Conservation (phyloP, 2,113 vertebrate genomes). For the Urocitellus parryii region DNA sequence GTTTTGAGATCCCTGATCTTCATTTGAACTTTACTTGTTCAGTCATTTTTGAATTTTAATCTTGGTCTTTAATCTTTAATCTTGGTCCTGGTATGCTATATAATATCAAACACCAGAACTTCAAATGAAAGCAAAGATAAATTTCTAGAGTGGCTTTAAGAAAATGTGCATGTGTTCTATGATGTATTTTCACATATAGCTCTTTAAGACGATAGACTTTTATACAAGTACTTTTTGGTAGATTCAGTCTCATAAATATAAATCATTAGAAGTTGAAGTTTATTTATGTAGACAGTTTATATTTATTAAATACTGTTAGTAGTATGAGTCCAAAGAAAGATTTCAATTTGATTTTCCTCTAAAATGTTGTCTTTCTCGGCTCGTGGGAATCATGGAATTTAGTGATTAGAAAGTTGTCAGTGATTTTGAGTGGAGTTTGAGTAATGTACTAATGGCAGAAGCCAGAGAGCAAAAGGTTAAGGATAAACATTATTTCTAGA, state of each 20-base stretch:
- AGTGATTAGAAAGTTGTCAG: constrained; percentile 4
- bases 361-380: neutral
- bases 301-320: neutral
- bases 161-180: neutral
- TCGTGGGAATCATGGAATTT: neutral
- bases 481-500: constrained; percentile 50
- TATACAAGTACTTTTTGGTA: neutral
- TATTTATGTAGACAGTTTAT: neutral
- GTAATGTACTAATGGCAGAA: neutral
- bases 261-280: neutral
- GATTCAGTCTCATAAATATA: neutral
- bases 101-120: neutral
- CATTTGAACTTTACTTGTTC: neutral
- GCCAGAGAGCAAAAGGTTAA: constrained; percentile 37
- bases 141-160: neutral
- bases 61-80: no score
- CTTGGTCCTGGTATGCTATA: neutral
- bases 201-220: neutral
- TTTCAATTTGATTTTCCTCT: constrained; percentile 7
- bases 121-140: constrained; percentile 2
- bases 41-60: neutral
- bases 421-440: constrained; percentile 23
- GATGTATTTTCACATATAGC: neutral
- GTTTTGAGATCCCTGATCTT: neutral
- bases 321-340: neutral